phyloP scores from a whole-genome alignment of 35 echinoderm and acorn worm genomes.

The Heliocidaris erythrogramma region DNA sequence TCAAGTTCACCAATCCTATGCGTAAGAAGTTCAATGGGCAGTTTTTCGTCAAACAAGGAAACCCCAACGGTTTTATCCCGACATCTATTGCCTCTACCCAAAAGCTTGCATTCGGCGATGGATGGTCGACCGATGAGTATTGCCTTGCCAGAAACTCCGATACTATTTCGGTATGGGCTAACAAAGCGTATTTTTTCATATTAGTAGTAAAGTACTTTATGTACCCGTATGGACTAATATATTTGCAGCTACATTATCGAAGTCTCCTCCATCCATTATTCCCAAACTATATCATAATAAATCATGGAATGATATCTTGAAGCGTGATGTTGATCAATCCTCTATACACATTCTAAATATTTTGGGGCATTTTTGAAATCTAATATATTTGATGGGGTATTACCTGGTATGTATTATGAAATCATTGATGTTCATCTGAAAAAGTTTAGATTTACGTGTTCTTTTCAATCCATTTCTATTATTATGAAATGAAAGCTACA shows the following conservation, averaged over 20 bases:
- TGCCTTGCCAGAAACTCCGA: constrained; percentile 40
- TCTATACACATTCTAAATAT: too few species aligned
- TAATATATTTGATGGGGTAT: too few species aligned
- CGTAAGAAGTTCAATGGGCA: constrained; percentile 33
- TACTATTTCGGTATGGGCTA: constrained; percentile 16
- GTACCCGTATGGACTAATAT: too few species aligned
- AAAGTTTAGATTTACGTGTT: neutral
- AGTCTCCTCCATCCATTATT: too few species aligned
- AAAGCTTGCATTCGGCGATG: constrained; percentile 50
- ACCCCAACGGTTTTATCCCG: constrained; percentile 35
- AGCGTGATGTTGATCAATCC: too few species aligned
- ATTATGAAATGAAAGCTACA: neutral
- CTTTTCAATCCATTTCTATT: neutral
- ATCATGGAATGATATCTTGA: too few species aligned
- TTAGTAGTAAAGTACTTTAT: too few species aligned
- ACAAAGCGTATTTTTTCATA: neutral
- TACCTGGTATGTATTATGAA: too few species aligned
- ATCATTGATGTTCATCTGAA: too few species aligned
- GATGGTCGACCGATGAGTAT: constrained; percentile 30
- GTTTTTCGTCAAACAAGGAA: constrained; percentile 44
- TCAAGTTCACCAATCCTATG: constrained; percentile 51
- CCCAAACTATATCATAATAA: too few species aligned
- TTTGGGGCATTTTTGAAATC: too few species aligned
- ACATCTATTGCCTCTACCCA: constrained; percentile 30
- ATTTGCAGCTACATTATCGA: too few species aligned